Base-by-base conservation (phyloP, 2,797 vertebrate species). In the Danio aesculapii region DNA sequence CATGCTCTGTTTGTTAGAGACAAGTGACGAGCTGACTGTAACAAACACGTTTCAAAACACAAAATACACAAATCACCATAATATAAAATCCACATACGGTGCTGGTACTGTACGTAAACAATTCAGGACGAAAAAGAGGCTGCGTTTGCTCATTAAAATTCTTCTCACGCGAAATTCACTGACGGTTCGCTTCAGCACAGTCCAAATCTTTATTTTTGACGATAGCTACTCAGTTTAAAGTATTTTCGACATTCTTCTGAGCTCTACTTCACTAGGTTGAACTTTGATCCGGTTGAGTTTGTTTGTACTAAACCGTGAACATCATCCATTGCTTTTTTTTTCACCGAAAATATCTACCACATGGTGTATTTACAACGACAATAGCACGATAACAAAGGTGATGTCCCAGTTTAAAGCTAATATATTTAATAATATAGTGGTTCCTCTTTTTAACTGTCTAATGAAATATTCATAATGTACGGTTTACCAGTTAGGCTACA, bases 1-100 rank as follows among this genome's bases (percentile, higher is more conserved):
- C 85, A 87, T 87, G 82, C 76, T 84, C 84, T 62, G 88, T 11
- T 86, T 88, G 82, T n/a, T 79, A 82, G 68, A 79, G 81, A 81
- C 67, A 88, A 86, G 67, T 75, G 86, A 84, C 81, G 74, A 17
- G 30, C 4, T 46, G 52, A 55, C 0, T 10, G 9, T 30, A 3
- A 47, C 14, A 21, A n/a, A 68, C 17, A n/a, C 21, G 53, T 49
- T 68, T 58, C 3, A 17, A 79, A 61, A 61, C 3, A 7, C 3
- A 17, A 79, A 61, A 61, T 6, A 7, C 14, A 47, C 9, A 57
- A 57, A 67, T 57, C 9, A 16, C 21, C 30, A 12, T 49, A 58
- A 7, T 30, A 14, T 68, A 21, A 67, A 68, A n/a, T 1, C 4
- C 44, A 12, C 50, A 47, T 11, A 50, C 53, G 55, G 8, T 30